Evolutionary conservation across 2,888 invertebrate species (phyloP).

Genomic region (Mythimna loreyi): DNA sequence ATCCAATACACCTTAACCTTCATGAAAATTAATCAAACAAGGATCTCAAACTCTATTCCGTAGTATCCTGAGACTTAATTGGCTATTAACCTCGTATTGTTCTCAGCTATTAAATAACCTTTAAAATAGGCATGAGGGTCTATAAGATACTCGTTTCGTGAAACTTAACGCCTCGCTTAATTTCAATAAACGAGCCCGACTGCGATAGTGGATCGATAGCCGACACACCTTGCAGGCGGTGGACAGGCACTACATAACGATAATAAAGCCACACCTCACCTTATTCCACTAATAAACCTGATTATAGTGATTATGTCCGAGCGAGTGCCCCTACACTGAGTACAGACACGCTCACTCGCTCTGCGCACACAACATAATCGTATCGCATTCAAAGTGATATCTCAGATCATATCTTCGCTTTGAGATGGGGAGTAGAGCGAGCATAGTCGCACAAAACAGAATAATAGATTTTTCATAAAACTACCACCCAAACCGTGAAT

Average conservation of each 20-base stretch:
- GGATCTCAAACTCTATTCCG: constrained; percentile 29
- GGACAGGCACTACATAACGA: constrained; percentile 75
- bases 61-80: constrained; percentile 39
- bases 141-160: constrained; percentile 49
- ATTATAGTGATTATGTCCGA: constrained; percentile 76
- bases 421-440: constrained; percentile 26
- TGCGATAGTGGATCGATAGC: constrained; percentile 73
- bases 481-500: constrained; percentile 48
- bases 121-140: constrained; percentile 42
- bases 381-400: constrained; percentile 30
- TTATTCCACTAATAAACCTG: constrained; percentile 79
- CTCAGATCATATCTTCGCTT: constrained; percentile 33
- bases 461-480: constrained; percentile 55
- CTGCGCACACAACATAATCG: constrained; percentile 34
- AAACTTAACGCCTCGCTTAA: constrained; percentile 53
- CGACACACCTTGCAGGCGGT: constrained; percentile 76
- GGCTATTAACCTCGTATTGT: constrained; percentile 58
- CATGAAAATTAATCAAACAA: constrained; percentile 57
- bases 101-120: constrained; percentile 59
- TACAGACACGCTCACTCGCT: constrained; percentile 21
- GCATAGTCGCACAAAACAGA: constrained; percentile 11
- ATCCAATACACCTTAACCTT: constrained; percentile 44
- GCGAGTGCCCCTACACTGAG: constrained; percentile 60
- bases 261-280: constrained; percentile 80
- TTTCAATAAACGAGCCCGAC: constrained; percentile 61